Conservation (phyloP, 2,888 invertebrate genomes). For the Harpalus rufipes region DNA sequence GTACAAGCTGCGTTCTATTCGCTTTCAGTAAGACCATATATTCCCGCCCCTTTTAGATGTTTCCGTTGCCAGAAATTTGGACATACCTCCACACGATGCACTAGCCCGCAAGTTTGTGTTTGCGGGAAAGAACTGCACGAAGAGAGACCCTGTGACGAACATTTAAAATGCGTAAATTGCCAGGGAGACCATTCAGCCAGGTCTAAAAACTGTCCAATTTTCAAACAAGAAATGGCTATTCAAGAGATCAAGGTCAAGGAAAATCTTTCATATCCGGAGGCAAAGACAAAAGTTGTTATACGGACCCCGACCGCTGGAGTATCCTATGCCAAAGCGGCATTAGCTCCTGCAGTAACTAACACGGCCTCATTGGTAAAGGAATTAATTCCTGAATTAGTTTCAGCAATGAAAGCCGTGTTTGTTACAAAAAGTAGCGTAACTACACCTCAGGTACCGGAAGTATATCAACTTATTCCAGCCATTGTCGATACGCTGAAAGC, state of each 20-base stretch:
- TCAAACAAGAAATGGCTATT: neutral
- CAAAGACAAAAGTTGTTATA: neutral
- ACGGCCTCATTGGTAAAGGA: neutral
- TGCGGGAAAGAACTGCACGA: conserved; percentile 55
- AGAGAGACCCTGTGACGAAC: neutral
- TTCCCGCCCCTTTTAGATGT: neutral
- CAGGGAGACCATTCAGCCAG: conserved; percentile 11
- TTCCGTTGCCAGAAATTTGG: neutral
- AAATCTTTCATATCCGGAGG: neutral
- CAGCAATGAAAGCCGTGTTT: neutral
- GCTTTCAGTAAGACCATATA: conserved; percentile 29
- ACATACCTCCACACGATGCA: neutral
- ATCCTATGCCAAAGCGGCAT: neutral
- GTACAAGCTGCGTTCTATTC: too few relatives aligned
- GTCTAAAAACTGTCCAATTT: conserved; percentile 52
- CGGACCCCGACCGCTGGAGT: neutral
- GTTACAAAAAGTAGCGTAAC: too few relatives aligned
- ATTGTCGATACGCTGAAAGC: too few relatives aligned
- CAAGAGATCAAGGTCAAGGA: neutral
- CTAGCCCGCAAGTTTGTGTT: conserved; percentile 36
- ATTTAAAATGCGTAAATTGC: too few relatives aligned
- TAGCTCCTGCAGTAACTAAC: neutral
- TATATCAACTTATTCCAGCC: too few relatives aligned
- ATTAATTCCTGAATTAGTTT: neutral
- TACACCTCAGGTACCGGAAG: too few relatives aligned